Base-by-base conservation (phyloP, 1,140 invertebrate species). In the Metopolophium dirhodum region DNA sequence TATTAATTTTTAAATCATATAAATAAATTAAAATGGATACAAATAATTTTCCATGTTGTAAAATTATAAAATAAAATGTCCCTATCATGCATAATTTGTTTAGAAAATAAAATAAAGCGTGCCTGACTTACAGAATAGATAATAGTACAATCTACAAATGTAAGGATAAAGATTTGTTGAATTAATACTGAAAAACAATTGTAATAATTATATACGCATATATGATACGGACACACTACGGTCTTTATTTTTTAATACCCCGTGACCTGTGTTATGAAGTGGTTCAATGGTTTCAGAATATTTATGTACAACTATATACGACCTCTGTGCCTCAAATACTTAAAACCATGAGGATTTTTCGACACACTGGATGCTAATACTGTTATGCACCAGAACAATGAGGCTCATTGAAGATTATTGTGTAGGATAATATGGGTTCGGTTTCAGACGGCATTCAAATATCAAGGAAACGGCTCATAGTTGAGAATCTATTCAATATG, bases 401-500 rank as follows among this genome's bases (percentile, higher is more conserved):
- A 77, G 4, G 61, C 14, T 77, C 61, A 7, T 77, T 77, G 61
- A 30, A 77, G 61, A 77, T 77, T 77, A 77, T 77, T 77, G 30
- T n/a, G 61, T 77, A 77, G 61, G 61, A n/a, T 77, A 77, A 35
- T 77, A 77, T 77, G 61, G 61, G 61, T n/a, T 77, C n/a, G 61
- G 61, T 77, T 77, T 77, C 14, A 77, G 30, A 77, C 18, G 30
- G 61, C 61, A 77, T 77, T 77, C 61, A 77, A 18, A 68, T 77
- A 77, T 77, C 61, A 77, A 77, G 61, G 61, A 77, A 77, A 77
- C 14, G 14, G 61, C 61, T 77, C 61, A n/a, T n/a, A 77, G 61
- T 77, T 77, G n/a, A 77, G 14, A 77, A 77, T 77, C 61, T 77
- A 77, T 77, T 77, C 30, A 77, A 77, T n/a, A n/a, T 7, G 61